phyloP scores from a whole-genome alignment of 2,797 vertebrate species.

The Arctocebus calabarensis region DNA sequence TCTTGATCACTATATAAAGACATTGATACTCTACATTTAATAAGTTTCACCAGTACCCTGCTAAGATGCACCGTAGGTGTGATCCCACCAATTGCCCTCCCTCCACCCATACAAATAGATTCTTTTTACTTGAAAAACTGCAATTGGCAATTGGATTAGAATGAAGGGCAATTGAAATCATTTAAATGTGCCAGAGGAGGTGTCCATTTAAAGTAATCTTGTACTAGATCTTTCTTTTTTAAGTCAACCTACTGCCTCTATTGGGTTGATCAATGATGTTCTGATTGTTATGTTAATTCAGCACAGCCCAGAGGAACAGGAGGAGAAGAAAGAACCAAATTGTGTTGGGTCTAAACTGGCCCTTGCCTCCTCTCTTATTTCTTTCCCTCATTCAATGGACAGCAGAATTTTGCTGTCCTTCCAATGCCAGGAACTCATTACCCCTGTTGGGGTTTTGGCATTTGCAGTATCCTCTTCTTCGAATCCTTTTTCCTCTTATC shows the following conservation, averaged over 20 bases:
- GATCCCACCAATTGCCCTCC: too few relatives aligned
- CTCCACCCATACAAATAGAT: too few relatives aligned
- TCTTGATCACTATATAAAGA: too few relatives aligned
- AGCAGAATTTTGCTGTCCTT: neutral
- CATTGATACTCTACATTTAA: too few relatives aligned
- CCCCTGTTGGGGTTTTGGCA: neutral
- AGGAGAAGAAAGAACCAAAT: neutral
- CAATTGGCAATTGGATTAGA: neutral
- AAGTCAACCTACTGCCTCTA: neutral
- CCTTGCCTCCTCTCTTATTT: neutral
- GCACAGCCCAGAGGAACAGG: neutral
- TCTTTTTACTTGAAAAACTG: slow-evolving; percentile 24
- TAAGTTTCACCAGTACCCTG: too few relatives aligned
- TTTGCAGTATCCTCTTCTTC: neutral
- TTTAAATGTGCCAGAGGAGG: neutral
- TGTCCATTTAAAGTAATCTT: neutral
- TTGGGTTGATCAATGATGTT: neutral
- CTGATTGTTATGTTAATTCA: neutral
- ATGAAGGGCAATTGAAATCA: neutral
- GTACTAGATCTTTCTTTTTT: neutral
- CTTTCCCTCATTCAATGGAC: neutral
- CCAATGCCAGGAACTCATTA: neutral
- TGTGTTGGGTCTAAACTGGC: neutral
- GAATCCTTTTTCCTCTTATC: neutral
- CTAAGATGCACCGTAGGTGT: too few relatives aligned